Evolutionary conservation across 2,113 vertebrate genomes (phyloP), one percentile per base, ranked within the genome.

Genomic region (Chlorodrepanis virens): DNA sequence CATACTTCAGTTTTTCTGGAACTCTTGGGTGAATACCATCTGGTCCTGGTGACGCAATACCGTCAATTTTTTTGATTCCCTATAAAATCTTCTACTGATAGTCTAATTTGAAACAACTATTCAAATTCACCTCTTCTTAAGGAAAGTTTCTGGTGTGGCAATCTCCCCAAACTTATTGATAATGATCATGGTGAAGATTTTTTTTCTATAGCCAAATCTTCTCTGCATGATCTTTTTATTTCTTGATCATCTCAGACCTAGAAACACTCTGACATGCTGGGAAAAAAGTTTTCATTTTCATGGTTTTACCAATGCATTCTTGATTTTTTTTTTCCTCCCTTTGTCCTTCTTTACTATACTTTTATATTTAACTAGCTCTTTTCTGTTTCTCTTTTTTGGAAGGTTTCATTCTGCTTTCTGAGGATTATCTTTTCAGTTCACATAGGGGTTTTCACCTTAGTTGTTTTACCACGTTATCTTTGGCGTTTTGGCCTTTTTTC

Each of bases 321-420:
- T 93, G 56, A 60, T n/a, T 76, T 74, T 64, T 53, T 68, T 23
- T 53, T 68, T 23, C 4, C 3, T 24, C 1, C 4, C 75, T 91
- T 86, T 94, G 17, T 85, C 71, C 71, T 83, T 33, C 42, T 71
- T 69, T 37, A 33, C 64, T 78, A 54, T 45, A 19, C 60, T 91
- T 95, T 96, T 79, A 72, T 91, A 76, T 88, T 96, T 96, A 94
- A 96, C 85, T 77, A 83, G 63, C 90, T 83, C 85, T 83, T 31
- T 88, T 90, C 63, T 90, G 11, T 64, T 86, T 93, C 37, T 23
- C 8, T 39, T 54, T 84, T 94, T 69, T 14, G 21, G 50, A 80
- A 85, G 18, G 23, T 74, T 95, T 92, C 47, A 45, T 90, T 90
- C 59, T 53, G 12, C 35, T 93, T 91, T 88, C 71, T 92, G 88